Evolutionary conservation across 2,888 invertebrate genomes (phyloP), one percentile per base, ranked within the genome.

Genomic region (Acrocyrtus sp.): DNA sequence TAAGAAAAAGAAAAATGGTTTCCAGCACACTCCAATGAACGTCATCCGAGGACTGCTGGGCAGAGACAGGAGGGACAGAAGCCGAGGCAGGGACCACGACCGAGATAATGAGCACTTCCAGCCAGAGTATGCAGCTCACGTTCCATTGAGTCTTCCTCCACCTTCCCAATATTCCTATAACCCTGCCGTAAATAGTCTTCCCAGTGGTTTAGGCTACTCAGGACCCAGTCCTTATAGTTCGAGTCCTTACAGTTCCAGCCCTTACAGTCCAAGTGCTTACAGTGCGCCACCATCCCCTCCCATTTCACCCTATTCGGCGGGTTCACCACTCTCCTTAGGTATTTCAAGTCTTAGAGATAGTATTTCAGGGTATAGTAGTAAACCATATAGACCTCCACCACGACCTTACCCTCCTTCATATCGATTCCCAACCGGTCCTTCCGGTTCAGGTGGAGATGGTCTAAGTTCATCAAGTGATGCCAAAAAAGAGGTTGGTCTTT

Each of bases 21-120:
- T 62, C 4, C 70, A 70, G 70, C 70, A 70, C 50, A 70, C 70
- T 12, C 70, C 70, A 4, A 57, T 70, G 48, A 70, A 70, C 62
- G 47, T 70, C 10, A 17, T 70, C 56, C 27, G 70, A 39, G 70
- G 70, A 5, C 45, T 70, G 24, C 43, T 70, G 22, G 70, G 70
- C 2, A 27, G 62, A 39, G 47, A 22, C 10, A 57, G 51, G 10
- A 29, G 39, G 2, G 24, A 61, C 21, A 19, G 43, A 24, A 5
- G 41, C 12, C 8, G 54, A 1, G 63, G 34, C 15, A n/a, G 22
- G 22, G 61, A 65, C 8, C 19, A 54, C n/a, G 62, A 62, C 5
- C 50, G 61, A 1, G 61, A 61, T 34, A n/a, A n/a, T n/a, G 34
- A 34, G 12, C 1, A 41, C 41, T 1, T 51, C 19, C 21, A 51